Conservation (phyloP, 2,888 invertebrate species). For the Xestoiulus laeticollis region DNA sequence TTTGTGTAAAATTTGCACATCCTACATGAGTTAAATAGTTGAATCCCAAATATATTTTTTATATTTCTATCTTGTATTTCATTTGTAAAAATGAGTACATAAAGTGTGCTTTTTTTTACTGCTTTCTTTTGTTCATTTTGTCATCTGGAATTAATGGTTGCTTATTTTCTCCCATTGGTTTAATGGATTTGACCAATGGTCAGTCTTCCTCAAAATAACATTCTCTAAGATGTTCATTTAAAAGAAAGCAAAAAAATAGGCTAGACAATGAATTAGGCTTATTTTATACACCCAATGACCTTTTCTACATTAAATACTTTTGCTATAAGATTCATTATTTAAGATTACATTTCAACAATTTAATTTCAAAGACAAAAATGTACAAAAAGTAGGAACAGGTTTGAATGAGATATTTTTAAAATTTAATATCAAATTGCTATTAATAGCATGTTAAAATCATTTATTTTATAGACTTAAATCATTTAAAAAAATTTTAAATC, state of each 20-base stretch:
- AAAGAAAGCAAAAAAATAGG: neutral
- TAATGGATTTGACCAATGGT: conserved; percentile 2
- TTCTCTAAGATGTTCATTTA: neutral
- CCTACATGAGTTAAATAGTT: too few relatives aligned
- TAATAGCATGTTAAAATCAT: too few relatives aligned
- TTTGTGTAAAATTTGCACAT: too few relatives aligned
- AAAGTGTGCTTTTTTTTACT: neutral
- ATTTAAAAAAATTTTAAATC: too few relatives aligned
- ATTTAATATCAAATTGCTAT: too few relatives aligned
- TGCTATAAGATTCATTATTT: neutral
- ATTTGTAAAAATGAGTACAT: neutral
- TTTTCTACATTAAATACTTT: neutral
- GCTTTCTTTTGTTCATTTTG: neutral
- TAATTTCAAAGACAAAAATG: too few relatives aligned
- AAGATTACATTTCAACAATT: too few relatives aligned
- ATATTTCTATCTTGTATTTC: neutral
- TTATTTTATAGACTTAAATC: too few relatives aligned
- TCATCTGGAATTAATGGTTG: neutral
- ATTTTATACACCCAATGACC: neutral
- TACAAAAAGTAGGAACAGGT: too few relatives aligned
- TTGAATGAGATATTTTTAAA: too few relatives aligned
- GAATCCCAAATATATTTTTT: neutral
- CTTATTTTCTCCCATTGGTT: neutral
- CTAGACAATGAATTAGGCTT: neutral
- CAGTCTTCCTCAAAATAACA: neutral